Evolutionary conservation across 2,113 vertebrate genomes (phyloP).

Genomic region (Oreotrochilus melanogaster): DNA sequence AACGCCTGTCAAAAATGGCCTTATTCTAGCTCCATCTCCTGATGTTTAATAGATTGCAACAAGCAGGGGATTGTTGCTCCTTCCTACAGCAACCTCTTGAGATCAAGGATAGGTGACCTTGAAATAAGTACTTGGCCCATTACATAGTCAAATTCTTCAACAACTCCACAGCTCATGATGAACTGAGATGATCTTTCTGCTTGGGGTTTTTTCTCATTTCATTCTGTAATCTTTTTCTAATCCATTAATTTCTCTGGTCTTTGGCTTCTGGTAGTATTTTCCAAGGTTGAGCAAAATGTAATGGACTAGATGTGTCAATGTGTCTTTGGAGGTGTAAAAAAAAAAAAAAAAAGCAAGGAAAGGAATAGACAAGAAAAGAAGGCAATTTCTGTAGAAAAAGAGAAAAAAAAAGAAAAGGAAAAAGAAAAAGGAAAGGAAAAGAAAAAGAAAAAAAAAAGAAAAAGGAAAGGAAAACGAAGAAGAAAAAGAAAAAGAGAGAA

Average conservation of each 20-base stretch:
- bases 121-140: fast-evolving
- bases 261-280: neutral
- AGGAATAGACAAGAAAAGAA: neutral
- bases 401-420: neutral
- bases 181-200: neutral
- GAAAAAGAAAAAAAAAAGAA: too few species aligned
- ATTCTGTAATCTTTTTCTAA: neutral
- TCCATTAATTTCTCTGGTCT: neutral
- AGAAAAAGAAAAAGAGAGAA: neutral
- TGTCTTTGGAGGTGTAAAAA: neutral
- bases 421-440: neutral
- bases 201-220: neutral
- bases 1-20: neutral
- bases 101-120: neutral
- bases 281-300: neutral
- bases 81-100: neutral
- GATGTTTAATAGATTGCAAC: neutral
- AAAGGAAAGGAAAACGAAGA: too few species aligned
- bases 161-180: neutral
- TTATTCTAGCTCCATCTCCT: neutral
- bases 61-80: neutral
- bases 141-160: neutral
- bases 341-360: neutral
- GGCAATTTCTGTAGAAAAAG: neutral
- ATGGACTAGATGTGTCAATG: neutral